Evolutionary conservation across 2,888 invertebrate genomes (phyloP).

Genomic region (Pantelozetes paolii): DNA sequence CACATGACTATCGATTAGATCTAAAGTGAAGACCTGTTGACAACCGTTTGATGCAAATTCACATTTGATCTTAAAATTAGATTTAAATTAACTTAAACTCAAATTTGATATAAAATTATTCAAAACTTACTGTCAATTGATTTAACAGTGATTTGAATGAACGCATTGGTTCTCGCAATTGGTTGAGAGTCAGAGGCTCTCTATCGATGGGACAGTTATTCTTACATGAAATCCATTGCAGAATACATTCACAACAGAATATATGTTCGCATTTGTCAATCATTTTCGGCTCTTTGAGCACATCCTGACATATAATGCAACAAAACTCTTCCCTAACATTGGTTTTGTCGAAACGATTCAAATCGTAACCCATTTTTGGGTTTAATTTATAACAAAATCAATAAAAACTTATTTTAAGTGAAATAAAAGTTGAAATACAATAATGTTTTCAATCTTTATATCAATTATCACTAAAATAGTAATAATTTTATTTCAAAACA

Average conservation of each 20-base stretch:
- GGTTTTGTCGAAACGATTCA: slow-evolving; percentile 26
- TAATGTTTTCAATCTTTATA: too few species aligned
- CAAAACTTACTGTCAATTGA: too few species aligned
- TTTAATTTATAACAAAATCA: background rate
- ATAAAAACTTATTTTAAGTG: too few species aligned
- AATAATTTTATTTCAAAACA: too few species aligned
- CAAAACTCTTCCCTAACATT: slow-evolving; percentile 30
- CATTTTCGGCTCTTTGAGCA: slow-evolving; percentile 31
- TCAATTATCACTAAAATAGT: too few species aligned
- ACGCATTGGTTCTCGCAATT: background rate
- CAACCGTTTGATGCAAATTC: slow-evolving; percentile 5
- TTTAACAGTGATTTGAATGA: background rate
- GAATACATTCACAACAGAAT: slow-evolving; percentile 29
- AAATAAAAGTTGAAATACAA: too few species aligned
- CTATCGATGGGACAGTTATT: background rate
- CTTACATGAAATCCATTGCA: slow-evolving; percentile 6
- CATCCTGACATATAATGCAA: slow-evolving; percentile 36
- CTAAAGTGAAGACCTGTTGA: background rate
- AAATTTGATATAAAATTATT: too few species aligned
- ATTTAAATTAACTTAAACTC: too few species aligned
- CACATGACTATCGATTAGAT: background rate
- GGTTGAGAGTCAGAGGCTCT: background rate
- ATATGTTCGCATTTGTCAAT: slow-evolving; percentile 34
- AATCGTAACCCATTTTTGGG: slow-evolving; percentile 40
- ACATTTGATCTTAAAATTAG: background rate